phyloP scores from a whole-genome alignment of 2,797 vertebrate species.

The Botia almorhae region DNA sequence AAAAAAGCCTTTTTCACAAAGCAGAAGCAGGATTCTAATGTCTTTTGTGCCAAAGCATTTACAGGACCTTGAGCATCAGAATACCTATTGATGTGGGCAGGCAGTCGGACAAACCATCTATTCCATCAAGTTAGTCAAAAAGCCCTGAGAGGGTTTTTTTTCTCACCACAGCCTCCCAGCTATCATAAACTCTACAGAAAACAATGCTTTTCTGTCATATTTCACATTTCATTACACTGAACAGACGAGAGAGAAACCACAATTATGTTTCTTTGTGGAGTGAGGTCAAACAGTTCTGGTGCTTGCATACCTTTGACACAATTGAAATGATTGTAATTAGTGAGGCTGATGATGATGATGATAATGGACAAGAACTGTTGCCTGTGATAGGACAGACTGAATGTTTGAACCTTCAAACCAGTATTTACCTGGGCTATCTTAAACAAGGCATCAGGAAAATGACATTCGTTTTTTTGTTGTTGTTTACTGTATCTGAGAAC shows the following conservation, averaged over 20 bases:
- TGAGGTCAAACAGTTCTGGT: constrained; percentile 29
- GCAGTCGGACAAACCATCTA: constrained; percentile 48
- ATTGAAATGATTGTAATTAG: constrained; percentile 48
- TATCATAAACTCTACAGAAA: constrained; percentile 56
- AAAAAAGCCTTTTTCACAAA: constrained; percentile 34
- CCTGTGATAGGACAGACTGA: constrained; percentile 33
- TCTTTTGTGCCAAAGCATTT: constrained; percentile 23
- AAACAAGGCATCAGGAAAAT: constrained; percentile 27
- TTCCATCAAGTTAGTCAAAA: constrained; percentile 53
- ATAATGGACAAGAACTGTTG: constrained; percentile 44
- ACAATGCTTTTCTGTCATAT: constrained; percentile 50
- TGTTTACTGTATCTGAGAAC: neutral
- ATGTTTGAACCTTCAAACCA: constrained; percentile 2
- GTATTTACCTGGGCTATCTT: constrained; percentile 29
- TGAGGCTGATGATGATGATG: constrained; percentile 43
- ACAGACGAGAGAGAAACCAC: constrained; percentile 17
- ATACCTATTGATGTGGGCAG: constrained; percentile 36
- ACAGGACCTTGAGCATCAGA: constrained; percentile 39
- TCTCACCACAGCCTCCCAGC: constrained; percentile 31
- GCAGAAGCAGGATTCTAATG: constrained; percentile 35
- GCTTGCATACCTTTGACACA: constrained; percentile 51
- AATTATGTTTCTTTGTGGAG: constrained; percentile 45
- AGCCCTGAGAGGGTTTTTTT: constrained; percentile 46
- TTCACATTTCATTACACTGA: constrained; percentile 48
- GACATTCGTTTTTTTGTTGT: constrained; percentile 3